Evolutionary conservation across 2,888 invertebrate species (phyloP).

Genomic region (Chrysolina haemoptera): DNA sequence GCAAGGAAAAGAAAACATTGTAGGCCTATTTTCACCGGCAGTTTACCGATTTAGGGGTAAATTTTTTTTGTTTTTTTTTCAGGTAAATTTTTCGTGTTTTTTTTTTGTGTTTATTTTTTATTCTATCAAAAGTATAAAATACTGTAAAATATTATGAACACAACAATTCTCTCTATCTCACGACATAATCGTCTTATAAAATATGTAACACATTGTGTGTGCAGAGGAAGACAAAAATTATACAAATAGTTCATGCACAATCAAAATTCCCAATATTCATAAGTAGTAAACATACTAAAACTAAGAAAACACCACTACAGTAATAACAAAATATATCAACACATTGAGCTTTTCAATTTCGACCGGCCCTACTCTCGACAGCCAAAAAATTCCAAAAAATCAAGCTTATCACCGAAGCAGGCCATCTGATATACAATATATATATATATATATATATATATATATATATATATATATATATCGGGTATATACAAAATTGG

Average conservation of each 20-base stretch:
- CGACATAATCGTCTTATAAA: constrained; percentile 53
- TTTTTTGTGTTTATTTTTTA: constrained; percentile 61
- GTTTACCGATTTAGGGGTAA: constrained; percentile 41
- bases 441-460: no score
- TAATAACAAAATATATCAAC: constrained; percentile 47
- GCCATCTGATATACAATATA: constrained; percentile 20
- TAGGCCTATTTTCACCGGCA: constrained; percentile 47
- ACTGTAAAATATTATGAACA: constrained; percentile 70
- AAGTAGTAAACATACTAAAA: constrained; percentile 44
- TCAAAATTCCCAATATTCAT: constrained; percentile 41
- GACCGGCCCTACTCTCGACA: constrained; percentile 41
- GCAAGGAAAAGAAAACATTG: constrained; percentile 37
- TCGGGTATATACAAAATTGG: no score
- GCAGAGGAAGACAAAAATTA: constrained; percentile 54
- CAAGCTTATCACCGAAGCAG: constrained; percentile 19
- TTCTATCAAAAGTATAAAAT: constrained; percentile 70
- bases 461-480: no score
- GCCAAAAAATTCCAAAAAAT: background rate
- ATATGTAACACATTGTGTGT: constrained; percentile 38
- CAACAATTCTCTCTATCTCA: constrained; percentile 70
- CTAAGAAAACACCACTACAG: constrained; percentile 45
- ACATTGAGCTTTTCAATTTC: constrained; percentile 54
- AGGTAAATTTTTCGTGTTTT: constrained; percentile 60
- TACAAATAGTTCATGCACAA: constrained; percentile 50
- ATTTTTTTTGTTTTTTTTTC: constrained; percentile 55